phyloP scores from a whole-genome alignment of 2,113 vertebrate genomes.

The Vicugna pacos region DNA sequence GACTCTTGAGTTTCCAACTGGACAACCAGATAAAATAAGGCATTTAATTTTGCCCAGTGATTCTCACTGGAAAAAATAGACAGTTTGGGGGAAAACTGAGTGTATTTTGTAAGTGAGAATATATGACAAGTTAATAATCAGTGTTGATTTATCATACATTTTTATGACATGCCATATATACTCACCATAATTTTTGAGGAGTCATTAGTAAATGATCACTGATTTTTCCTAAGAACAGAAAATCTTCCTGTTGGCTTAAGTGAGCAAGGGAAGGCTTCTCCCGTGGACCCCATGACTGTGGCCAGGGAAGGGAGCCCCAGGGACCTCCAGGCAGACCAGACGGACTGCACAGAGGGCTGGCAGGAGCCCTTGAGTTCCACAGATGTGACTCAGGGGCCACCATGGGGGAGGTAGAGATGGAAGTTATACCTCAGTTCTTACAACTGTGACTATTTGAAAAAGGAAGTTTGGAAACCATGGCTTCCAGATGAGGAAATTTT shows the following conservation, averaged over 20 bases:
- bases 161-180: neutral
- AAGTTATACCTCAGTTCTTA: neutral
- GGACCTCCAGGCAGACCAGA: neutral
- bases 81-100: neutral
- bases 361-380: neutral
- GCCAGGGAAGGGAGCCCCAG: neutral
- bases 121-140: neutral
- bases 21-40: neutral
- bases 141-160: neutral
- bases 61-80: neutral
- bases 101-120: neutral
- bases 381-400: neutral
- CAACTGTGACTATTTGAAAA: neutral
- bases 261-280: neutral
- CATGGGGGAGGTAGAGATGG: neutral
- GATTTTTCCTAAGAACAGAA: neutral
- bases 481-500: neutral
- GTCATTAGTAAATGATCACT: neutral
- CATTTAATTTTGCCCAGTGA: neutral
- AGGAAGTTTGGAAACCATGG: neutral
- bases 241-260: neutral
- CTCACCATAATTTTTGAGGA: neutral
- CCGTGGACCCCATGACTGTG: neutral
- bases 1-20: neutral
- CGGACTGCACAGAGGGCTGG: no score